These are phyloP conservation scores for Palythoa grandis DNA, from an alignment of 92 coral and sea anemone species.

Conservation along the genomic window DNA sequence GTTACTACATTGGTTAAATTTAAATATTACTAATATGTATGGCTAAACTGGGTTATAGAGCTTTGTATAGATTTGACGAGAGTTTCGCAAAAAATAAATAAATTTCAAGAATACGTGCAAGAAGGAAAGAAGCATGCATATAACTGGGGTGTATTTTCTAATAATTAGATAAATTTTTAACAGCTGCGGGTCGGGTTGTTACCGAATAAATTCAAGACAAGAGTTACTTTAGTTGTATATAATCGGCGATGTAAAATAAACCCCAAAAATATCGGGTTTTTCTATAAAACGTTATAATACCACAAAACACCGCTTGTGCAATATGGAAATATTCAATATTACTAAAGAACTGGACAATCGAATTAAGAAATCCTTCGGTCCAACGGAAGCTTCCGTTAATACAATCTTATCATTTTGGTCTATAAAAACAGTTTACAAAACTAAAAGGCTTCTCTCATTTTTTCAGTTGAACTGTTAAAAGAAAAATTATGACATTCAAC, in stretches of 20 bases:
- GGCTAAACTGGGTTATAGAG: too few species aligned
- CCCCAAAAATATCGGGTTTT: background rate
- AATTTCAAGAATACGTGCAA: too few species aligned
- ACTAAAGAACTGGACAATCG: background rate
- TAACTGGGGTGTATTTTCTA: too few species aligned
- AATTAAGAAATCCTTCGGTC: background rate
- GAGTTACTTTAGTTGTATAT: too few species aligned
- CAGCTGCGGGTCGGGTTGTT: background rate
- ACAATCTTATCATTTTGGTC: background rate
- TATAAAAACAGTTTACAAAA: background rate
- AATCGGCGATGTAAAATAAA: background rate
- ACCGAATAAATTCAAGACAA: background rate
- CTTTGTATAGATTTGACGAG: too few species aligned
- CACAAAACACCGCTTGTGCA: background rate
- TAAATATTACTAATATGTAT: too few species aligned
- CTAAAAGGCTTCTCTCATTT: background rate
- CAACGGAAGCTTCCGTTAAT: background rate
- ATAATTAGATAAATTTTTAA: background rate
- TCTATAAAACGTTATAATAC: background rate
- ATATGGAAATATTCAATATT: background rate
- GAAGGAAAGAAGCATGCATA: too few species aligned
- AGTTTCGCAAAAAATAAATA: too few species aligned
- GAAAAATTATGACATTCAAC: background rate
- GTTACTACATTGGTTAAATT: too few species aligned
- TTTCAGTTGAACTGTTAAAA: background rate